A percentile compares a stretch with the other conserved stretches of the same genome.
These are phyloP conservation scores for Percina caprodes DNA, from an alignment of 2,113 vertebrate species.

Conservation along the genomic window DNA sequence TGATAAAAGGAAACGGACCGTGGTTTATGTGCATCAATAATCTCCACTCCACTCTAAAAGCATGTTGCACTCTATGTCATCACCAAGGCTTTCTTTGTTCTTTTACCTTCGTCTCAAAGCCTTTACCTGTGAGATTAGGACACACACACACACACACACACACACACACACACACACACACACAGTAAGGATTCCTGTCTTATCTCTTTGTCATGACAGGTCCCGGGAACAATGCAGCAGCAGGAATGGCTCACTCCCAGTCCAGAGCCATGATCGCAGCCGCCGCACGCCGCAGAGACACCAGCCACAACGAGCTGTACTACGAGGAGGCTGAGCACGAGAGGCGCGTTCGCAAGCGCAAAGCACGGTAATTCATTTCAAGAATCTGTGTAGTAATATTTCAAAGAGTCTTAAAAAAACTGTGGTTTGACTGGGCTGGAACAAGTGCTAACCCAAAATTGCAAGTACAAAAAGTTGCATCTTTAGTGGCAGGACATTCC, in stretches of 20 bases:
- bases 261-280: conserved; percentile 92
- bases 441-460: not conserved
- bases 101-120: not conserved
- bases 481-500: not conserved
- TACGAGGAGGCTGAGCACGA: conserved; percentile 97
- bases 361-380: conserved; percentile 84
- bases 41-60: conserved; percentile 15
- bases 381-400: not conserved
- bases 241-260: conserved; percentile 84
- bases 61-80: conserved; percentile 51
- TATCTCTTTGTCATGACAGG: conserved; percentile 30
- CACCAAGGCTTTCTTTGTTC: conserved; percentile 20
- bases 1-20: conserved; percentile 42
- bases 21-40: conserved; percentile 32
- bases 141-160: not conserved
- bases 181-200: not conserved
- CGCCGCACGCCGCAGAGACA: conserved; percentile 89
- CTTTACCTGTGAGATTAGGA: not conserved
- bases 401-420: not conserved
- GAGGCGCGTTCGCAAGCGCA: conserved; percentile 91
- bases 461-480: not conserved
- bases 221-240: conserved; percentile 73
- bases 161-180: too few relatives aligned
- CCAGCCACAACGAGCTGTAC: conserved; percentile 94
- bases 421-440: not conserved